Evolutionary conservation across 2,113 vertebrate genomes (phyloP), one percentile per base, ranked within the genome.

Genomic region (Cyprinus carpio): DNA sequence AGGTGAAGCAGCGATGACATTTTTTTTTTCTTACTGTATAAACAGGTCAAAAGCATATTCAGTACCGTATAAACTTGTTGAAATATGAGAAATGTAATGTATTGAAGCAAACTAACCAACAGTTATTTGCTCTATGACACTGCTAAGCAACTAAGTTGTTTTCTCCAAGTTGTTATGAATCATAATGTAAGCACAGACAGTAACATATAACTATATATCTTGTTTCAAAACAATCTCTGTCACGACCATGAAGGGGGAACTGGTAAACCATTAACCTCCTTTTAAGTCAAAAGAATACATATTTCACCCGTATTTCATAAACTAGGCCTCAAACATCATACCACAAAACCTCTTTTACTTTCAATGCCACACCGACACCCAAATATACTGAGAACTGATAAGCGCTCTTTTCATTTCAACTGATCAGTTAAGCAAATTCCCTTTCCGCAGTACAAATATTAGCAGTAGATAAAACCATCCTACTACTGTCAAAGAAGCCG

Each of bases 401-500:
- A 87, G 85, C 25, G 16, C 64, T 29, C 72, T 76, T 20, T 75
- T 82, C 12, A 6, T 69, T 86, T 87, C 62, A 80, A 37, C 20
- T 46, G 4, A n/a, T 37, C 76, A 25, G 16, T 5, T 0, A 62
- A 23, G 74, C 5, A 6, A 43, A 65, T 69, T 74, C 37, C 16
- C 72, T 82, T 64, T 84, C 75, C 65, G 62, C 56, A 43, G 34
- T 87, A 81, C 71, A 92, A 91, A 91, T 86, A 90, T 87, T 84
- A 87, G 54, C 79, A 58, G 60, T 40, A 62, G 90, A 90, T 89
- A 85, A 85, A 87, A 90, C 64, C 20, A 80, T 49, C 34, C 40
- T 54, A 93, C 92, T 94, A 90, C 93, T 91, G 77, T 91, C 90
- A 86, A 72, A 86, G 54, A 15, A 85, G 89, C 75, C 75, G 49